These are phyloP conservation scores for Perithous albicinctus DNA, from an alignment of 2,888 invertebrate species.

Conservation along the genomic window DNA sequence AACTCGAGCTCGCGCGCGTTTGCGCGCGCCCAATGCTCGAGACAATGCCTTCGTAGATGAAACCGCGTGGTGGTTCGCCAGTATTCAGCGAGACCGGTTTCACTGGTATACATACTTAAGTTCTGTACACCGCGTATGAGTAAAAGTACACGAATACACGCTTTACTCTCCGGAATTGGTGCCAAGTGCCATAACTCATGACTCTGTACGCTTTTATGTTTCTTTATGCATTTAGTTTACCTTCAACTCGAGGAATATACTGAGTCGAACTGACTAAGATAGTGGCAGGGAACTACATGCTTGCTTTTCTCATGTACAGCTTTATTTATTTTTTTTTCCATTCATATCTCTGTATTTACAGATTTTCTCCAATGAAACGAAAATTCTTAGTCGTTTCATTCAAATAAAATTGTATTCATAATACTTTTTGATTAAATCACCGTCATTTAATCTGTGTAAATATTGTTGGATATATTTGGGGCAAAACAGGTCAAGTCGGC, in stretches of 20 bases:
- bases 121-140: constrained; percentile 3
- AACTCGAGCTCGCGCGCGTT: constrained; percentile 43
- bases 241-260: constrained; percentile 32
- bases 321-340: neutral
- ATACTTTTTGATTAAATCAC: no score
- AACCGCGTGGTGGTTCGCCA: constrained; percentile 17
- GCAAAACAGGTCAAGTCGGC: no score
- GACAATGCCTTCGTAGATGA: constrained; percentile 29
- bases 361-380: neutral
- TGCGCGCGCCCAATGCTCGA: constrained; percentile 33
- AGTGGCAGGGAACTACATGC: constrained; percentile 1
- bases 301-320: neutral
- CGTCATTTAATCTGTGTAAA: no score
- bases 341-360: neutral
- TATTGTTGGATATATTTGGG: no score
- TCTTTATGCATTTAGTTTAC: constrained; percentile 39
- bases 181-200: constrained; percentile 49
- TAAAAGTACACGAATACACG: constrained; percentile 29
- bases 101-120: constrained; percentile 9
- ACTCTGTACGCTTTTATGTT: constrained; percentile 29
- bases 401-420: no score
- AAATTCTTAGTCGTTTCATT: neutral
- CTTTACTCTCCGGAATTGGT: constrained; percentile 31
- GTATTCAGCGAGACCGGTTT: constrained; percentile 33
- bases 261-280: constrained; percentile 8